Evolutionary conservation across 2,888 invertebrate species (phyloP).

Genomic region (Hypomecis atomaria): DNA sequence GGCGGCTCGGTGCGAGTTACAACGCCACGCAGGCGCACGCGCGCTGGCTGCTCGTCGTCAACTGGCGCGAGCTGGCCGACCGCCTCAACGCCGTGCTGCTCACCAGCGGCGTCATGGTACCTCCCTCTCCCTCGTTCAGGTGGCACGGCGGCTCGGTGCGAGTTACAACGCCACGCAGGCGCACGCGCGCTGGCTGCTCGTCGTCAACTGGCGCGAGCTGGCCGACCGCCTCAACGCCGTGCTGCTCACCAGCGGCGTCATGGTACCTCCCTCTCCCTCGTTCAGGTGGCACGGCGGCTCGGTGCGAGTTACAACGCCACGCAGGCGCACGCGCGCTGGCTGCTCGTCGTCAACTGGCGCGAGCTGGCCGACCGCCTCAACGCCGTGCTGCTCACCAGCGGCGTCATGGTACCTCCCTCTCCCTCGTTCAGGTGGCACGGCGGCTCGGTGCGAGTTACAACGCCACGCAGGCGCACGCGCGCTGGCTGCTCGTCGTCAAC

Average conservation of each 20-base stretch:
- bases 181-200: slow-evolving; percentile 89
- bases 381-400: slow-evolving; percentile 78
- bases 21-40: slow-evolving; percentile 89
- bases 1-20: slow-evolving; percentile 86
- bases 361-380: slow-evolving; percentile 88
- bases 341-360: slow-evolving; percentile 90
- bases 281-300: too few relatives aligned
- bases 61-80: slow-evolving; percentile 89
- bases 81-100: slow-evolving; percentile 86
- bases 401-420: slow-evolving; percentile 85
- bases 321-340: slow-evolving; percentile 87
- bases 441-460: slow-evolving; percentile 86
- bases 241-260: slow-evolving; percentile 72
- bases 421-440: too few relatives aligned
- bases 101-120: slow-evolving; percentile 77
- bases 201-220: slow-evolving; percentile 90
- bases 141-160: slow-evolving; percentile 84
- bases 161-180: slow-evolving; percentile 88
- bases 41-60: slow-evolving; percentile 88
- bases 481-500: slow-evolving; percentile 89
- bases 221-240: slow-evolving; percentile 86
- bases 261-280: too few relatives aligned
- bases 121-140: too few relatives aligned
- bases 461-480: slow-evolving; percentile 88
- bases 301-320: slow-evolving; percentile 88